phyloP scores from a whole-genome alignment of 1,140 invertebrate genomes.

The Delia radicum region DNA sequence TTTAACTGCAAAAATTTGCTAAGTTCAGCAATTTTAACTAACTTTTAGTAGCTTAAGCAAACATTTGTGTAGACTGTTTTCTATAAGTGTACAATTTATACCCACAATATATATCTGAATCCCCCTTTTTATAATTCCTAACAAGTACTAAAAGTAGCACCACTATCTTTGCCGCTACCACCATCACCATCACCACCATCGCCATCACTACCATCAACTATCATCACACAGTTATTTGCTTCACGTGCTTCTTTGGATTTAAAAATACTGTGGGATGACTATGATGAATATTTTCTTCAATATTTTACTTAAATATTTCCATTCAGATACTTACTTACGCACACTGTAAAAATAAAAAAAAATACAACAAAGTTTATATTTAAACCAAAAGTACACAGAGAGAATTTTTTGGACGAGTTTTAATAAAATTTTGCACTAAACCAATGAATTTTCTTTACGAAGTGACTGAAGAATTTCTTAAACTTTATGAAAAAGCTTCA shows the following conservation, averaged over 20 bases:
- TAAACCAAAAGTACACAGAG: too few species aligned
- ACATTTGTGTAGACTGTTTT: background rate
- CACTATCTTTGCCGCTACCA: background rate
- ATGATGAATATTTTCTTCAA: background rate
- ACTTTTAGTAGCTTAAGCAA: too few species aligned
- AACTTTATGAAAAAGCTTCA: too few species aligned
- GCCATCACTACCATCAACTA: background rate
- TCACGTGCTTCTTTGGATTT: background rate
- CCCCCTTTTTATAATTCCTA: too few species aligned
- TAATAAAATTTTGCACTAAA: too few species aligned
- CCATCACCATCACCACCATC: background rate
- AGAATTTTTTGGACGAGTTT: too few species aligned
- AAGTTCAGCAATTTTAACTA: too few species aligned
- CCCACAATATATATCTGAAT: background rate
- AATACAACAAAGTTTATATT: background rate
- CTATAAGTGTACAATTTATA: background rate
- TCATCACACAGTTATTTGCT: background rate
- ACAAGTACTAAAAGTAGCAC: too few species aligned
- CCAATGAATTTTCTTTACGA: too few species aligned
- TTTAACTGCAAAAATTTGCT: too few species aligned
- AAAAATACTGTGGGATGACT: background rate
- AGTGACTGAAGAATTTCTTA: too few species aligned
- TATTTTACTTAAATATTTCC: too few species aligned
- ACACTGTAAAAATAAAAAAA: background rate
- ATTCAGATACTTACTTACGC: background rate